phyloP scores from a whole-genome alignment of 2,113 vertebrate genomes.

The Oreochromis tanganicae region DNA sequence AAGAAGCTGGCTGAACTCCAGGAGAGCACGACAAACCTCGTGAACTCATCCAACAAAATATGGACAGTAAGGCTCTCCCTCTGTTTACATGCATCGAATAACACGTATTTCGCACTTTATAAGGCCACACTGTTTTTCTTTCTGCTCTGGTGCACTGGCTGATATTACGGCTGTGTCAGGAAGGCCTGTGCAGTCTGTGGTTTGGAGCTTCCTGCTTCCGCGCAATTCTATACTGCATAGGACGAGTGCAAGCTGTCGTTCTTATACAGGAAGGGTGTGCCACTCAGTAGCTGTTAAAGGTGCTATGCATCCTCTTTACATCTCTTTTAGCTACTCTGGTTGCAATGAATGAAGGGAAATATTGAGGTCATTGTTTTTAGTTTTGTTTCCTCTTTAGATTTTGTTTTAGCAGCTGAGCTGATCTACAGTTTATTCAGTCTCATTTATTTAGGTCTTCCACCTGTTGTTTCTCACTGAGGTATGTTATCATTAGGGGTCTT shows the following conservation, averaged over 20 bases:
- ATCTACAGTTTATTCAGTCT: background rate
- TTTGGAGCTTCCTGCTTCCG: slow-evolving; percentile 63
- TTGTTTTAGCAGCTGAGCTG: background rate
- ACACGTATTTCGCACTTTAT: background rate
- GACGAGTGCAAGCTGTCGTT: slow-evolving; percentile 22
- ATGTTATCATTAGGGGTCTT: background rate
- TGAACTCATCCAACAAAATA: slow-evolving; percentile 55
- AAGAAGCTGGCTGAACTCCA: slow-evolving; percentile 68
- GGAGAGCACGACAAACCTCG: slow-evolving; percentile 49
- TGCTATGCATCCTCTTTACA: background rate
- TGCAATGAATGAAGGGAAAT: background rate
- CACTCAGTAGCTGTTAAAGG: background rate
- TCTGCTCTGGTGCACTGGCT: background rate
- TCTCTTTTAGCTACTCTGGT: background rate
- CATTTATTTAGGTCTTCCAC: background rate
- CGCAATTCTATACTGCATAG: slow-evolving; percentile 1
- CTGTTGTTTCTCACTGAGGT: background rate
- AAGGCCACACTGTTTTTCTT: background rate
- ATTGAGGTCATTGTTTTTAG: background rate
- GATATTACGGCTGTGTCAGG: background rate
- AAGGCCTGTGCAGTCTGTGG: slow-evolving; percentile 54
- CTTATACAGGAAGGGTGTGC: slow-evolving; percentile 45
- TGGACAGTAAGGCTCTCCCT: slow-evolving; percentile 63
- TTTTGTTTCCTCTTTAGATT: background rate
- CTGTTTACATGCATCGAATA: background rate